These are phyloP conservation scores for Sminthurides bifidus DNA, from an alignment of 1,140 invertebrate genomes.

Conservation along the genomic window DNA sequence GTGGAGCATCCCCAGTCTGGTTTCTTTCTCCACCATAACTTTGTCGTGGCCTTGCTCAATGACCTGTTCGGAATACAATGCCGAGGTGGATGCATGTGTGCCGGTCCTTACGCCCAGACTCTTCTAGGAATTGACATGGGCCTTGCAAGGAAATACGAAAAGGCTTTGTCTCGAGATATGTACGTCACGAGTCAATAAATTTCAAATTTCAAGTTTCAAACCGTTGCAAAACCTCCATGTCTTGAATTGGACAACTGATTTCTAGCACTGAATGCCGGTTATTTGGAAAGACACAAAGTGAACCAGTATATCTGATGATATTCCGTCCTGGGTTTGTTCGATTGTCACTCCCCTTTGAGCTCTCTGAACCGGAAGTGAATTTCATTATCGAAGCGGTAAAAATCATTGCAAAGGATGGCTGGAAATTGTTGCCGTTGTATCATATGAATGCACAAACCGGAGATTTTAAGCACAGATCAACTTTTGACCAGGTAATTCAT, in stretches of 20 bases:
- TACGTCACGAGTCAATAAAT: slow-evolving; percentile 33
- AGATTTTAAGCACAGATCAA: too few species aligned
- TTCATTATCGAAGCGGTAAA: slow-evolving; percentile 73
- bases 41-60: slow-evolving; percentile 72
- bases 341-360: slow-evolving; percentile 74
- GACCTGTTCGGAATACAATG: slow-evolving; percentile 87
- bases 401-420: slow-evolving; percentile 71
- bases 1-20: slow-evolving; percentile 55
- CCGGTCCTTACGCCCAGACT: slow-evolving; percentile 71
- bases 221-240: neutral
- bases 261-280: slow-evolving; percentile 45
- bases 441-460: too few species aligned
- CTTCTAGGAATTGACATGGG: slow-evolving; percentile 68
- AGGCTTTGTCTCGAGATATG: slow-evolving; percentile 59
- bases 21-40: slow-evolving; percentile 80
- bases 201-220: neutral
- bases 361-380: slow-evolving; percentile 61
- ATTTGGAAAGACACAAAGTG: slow-evolving; percentile 45
- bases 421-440: slow-evolving; percentile 81
- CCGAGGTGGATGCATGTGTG: slow-evolving; percentile 70
- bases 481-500: too few species aligned
- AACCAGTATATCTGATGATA: slow-evolving; percentile 56
- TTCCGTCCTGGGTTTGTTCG: slow-evolving; percentile 74
- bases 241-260: neutral
- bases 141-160: slow-evolving; percentile 62